phyloP scores from a whole-genome alignment of 2,888 invertebrate genomes.

The Scaptomyza tumidula region DNA sequence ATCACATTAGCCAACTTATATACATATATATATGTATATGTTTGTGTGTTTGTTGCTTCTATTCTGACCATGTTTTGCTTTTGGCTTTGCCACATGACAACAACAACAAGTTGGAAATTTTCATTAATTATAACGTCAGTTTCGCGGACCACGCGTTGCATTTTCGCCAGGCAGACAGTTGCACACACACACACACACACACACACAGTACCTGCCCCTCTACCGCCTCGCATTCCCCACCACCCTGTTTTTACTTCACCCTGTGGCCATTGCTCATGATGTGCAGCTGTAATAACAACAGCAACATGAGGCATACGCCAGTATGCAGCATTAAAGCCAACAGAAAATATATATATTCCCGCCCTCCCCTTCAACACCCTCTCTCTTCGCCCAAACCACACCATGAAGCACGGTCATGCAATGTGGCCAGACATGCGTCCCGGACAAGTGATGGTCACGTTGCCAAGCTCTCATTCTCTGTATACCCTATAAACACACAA shows the following conservation, averaged over 20 bases:
- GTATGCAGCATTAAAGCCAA: slow-evolving; percentile 51
- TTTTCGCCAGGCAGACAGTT: slow-evolving; percentile 52
- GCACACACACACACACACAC: slow-evolving; percentile 22
- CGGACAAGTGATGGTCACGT: slow-evolving; percentile 60
- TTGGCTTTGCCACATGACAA: slow-evolving; percentile 53
- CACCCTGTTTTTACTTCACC: not conserved
- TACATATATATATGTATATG: not conserved
- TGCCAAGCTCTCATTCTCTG: slow-evolving; percentile 59
- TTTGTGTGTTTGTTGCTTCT: slow-evolving; percentile 7
- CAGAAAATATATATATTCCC: slow-evolving; percentile 13
- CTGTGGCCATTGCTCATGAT: slow-evolving; percentile 28
- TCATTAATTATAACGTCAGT: slow-evolving; percentile 78
- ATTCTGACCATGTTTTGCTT: slow-evolving; percentile 49
- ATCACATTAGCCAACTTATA: slow-evolving; percentile 64
- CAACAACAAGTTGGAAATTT: slow-evolving; percentile 65
- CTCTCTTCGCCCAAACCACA: not conserved
- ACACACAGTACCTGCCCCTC: slow-evolving; percentile 4
- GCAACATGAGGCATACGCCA: slow-evolving; percentile 36
- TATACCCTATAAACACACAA: slow-evolving; percentile 29
- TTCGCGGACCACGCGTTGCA: slow-evolving; percentile 45
- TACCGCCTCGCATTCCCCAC: not conserved
- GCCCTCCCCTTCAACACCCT: not conserved
- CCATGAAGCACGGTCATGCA: slow-evolving; percentile 15
- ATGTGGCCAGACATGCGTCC: slow-evolving; percentile 63
- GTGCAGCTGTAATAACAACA: slow-evolving; percentile 75